Conservation (phyloP, 2,797 vertebrate species). For the Ctenochaetus hawaiiensis region DNA sequence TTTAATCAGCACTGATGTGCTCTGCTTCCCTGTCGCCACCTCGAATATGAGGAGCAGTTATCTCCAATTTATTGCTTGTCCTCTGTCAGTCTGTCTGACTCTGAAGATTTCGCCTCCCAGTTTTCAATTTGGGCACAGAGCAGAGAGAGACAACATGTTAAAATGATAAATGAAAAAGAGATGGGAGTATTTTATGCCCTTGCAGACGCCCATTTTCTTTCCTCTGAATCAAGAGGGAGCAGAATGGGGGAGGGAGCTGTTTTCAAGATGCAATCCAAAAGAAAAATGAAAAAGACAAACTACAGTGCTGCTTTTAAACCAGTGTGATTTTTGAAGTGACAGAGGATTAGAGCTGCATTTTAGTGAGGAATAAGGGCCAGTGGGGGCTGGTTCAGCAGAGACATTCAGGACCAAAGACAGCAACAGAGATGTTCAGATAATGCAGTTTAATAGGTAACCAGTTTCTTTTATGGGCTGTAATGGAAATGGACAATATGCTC, state of each 20-base stretch:
- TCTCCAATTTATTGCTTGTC: slow-evolving; percentile 83
- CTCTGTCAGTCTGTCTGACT: slow-evolving; percentile 75
- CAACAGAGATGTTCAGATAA: slow-evolving; percentile 45
- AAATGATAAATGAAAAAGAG: slow-evolving; percentile 73
- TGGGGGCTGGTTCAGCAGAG: slow-evolving; percentile 49
- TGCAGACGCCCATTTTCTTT: slow-evolving; percentile 62
- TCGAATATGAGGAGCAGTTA: slow-evolving; percentile 80
- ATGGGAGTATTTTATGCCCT: slow-evolving; percentile 63
- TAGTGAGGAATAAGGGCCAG: slow-evolving; percentile 63
- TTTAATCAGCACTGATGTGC: slow-evolving; percentile 83
- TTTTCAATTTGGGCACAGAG: slow-evolving; percentile 74
- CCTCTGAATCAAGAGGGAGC: slow-evolving; percentile 61
- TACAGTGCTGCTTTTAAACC: slow-evolving; percentile 61
- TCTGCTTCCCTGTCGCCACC: slow-evolving; percentile 78
- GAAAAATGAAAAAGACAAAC: slow-evolving; percentile 77
- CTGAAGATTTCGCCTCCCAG: slow-evolving; percentile 70
- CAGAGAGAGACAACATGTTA: slow-evolving; percentile 63
- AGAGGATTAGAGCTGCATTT: slow-evolving; percentile 72
- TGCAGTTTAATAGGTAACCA: slow-evolving; percentile 49
- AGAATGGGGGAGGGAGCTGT: slow-evolving; percentile 53
- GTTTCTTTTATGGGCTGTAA: slow-evolving; percentile 46
- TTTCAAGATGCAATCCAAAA: slow-evolving; percentile 78
- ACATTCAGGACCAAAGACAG: slow-evolving; percentile 36
- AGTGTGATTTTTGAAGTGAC: slow-evolving; percentile 58
- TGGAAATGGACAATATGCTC: slow-evolving; percentile 51